Conservation (phyloP, 2,888 invertebrate genomes). For the Tiliacea aurago region DNA sequence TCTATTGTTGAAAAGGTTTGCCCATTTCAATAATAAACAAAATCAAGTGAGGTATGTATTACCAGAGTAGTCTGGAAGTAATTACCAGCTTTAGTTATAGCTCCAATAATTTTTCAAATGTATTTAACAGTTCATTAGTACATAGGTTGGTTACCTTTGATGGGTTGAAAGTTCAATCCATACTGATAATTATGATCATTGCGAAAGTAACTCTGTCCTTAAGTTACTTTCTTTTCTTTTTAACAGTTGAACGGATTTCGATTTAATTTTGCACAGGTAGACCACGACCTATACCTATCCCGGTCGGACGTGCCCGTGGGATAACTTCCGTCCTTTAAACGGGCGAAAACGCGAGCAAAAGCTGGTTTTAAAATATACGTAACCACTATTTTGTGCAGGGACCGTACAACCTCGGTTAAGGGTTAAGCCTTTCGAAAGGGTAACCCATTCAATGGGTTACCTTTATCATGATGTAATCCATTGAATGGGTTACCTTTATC, state of each 20-base stretch:
- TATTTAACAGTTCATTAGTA: neutral
- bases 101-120: conserved; percentile 1
- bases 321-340: neutral
- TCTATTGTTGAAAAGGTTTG: neutral
- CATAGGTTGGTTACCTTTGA: neutral
- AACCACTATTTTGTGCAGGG: neutral
- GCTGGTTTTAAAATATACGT: neutral
- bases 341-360: neutral
- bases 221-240: no score
- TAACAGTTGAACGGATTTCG: neutral
- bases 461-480: no score
- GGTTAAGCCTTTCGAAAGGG: no score
- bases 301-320: neutral
- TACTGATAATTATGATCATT: neutral
- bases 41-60: neutral
- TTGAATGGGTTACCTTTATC: no score
- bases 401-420: no score
- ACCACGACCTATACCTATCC: neutral
- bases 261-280: neutral
- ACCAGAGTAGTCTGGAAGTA: neutral
- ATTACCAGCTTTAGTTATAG: neutral
- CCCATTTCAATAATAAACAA: neutral
- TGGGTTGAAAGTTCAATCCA: neutral
- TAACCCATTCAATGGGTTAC: no score
- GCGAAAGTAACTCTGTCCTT: no score